phyloP scores from a whole-genome alignment of 2,888 invertebrate genomes.

The Mesochorus sp. region DNA sequence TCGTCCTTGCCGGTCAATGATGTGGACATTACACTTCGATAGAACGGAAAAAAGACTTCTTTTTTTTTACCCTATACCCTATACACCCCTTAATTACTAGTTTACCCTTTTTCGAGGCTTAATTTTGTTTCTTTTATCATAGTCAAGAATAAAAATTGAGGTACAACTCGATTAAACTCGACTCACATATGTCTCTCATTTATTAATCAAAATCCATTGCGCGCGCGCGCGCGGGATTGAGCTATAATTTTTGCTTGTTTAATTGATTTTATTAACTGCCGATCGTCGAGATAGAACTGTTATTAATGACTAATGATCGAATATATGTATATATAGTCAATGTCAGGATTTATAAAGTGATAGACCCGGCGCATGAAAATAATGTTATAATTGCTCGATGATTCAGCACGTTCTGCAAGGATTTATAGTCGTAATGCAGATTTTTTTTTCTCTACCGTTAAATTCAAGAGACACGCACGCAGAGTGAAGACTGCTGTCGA shows the following conservation, averaged over 20 bases:
- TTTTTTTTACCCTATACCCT: neutral
- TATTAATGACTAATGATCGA: slow-evolving; percentile 3
- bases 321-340: slow-evolving; percentile 1
- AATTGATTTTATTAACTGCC: neutral
- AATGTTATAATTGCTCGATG: slow-evolving; percentile 40
- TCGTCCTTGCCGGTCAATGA: slow-evolving; percentile 72
- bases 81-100: neutral
- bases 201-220: neutral
- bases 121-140: neutral
- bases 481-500: slow-evolving; percentile 6
- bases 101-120: neutral
- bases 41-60: slow-evolving; percentile 1
- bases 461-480: slow-evolving; percentile 10
- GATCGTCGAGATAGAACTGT: neutral
- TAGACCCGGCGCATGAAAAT: slow-evolving; percentile 5
- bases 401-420: slow-evolving; percentile 26
- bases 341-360: slow-evolving; percentile 32
- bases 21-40: slow-evolving; percentile 69
- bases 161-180: neutral
- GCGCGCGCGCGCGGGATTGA: neutral
- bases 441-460: slow-evolving; percentile 35
- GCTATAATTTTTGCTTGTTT: neutral
- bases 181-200: neutral
- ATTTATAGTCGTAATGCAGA: slow-evolving; percentile 30
- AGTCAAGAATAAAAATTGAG: too few species aligned